A percentile compares a stretch with the other conserved stretches of the same genome.
Conservation (phyloP, 1,140 invertebrate genomes). For the Drosophila mojavensis region DNA sequence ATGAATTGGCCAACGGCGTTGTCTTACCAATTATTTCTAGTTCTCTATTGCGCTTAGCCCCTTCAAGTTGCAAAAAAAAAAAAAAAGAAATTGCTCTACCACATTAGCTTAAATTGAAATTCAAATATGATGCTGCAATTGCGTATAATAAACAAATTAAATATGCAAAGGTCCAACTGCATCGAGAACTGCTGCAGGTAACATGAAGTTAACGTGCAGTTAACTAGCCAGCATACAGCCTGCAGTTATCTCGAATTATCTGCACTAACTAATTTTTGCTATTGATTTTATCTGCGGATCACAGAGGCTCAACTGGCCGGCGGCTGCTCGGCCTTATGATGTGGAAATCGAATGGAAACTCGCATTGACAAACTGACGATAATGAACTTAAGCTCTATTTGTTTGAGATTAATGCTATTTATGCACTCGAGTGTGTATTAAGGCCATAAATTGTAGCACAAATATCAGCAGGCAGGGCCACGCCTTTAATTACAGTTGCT, state of each 20-base stretch:
- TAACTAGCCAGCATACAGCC: not conserved
- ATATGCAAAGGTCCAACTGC: too few species aligned
- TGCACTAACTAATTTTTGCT: not conserved
- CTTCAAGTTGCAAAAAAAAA: not conserved
- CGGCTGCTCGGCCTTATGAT: not conserved
- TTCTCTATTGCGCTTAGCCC: constrained; percentile 18
- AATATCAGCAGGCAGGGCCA: not conserved
- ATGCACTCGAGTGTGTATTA: not conserved
- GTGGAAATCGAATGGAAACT: too few species aligned
- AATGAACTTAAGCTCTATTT: not conserved
- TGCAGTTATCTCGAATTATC: not conserved
- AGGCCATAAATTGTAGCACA: not conserved
- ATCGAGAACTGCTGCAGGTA: too few species aligned
- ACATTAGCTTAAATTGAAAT: too few species aligned
- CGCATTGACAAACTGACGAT: too few species aligned
- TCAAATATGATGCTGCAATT: too few species aligned
- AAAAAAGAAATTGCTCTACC: too few species aligned
- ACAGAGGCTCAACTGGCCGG: too few species aligned
- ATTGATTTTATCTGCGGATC: too few species aligned
- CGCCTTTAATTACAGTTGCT: constrained; percentile 5
- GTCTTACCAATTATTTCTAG: constrained; percentile 65
- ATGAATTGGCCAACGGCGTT: constrained; percentile 70
- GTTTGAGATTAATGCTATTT: not conserved
- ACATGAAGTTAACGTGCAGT: too few species aligned
- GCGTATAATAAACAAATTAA: too few species aligned